Evolutionary conservation across 2,113 vertebrate species (phyloP), one percentile per base, ranked within the genome.

Genomic region (Pelecanoides urinatrix): DNA sequence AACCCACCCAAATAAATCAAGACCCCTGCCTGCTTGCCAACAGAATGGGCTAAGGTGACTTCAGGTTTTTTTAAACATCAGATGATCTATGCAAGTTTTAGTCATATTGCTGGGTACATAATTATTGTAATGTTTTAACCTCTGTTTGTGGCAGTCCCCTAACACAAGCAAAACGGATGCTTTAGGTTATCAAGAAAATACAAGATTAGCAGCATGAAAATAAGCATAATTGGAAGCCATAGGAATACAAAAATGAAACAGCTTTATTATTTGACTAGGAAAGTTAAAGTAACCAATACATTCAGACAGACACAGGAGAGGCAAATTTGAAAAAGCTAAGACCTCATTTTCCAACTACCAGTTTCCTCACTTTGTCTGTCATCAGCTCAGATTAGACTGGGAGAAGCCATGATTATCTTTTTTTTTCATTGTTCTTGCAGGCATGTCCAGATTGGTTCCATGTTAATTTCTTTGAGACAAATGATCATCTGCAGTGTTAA

Each of bases 1-100:
- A 94, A 50, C 42, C 67, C 74, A 80, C 86, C 55, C 47, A 96
- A 96, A 98, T 96, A 96, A 97, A 97, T 91, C 83, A 95, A 91
- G 36, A 88, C 55, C 59, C 36, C 61, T 90, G 80, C 82, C 71
- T 92, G 68, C 13, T 9, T 82, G 53, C 42, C 77, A 92, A 61
- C 38, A 82, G 53, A 79, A 71, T 36, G 27, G 74, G 27, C 61
- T 86, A 74, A 92, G 8, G 15, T 84, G 74, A 87, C 78, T 78
- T 87, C 38, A 45, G 16, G 27, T 6, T 62, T 93, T 90, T 71
- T 95, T 84, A 59, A 81, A 45, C 6, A 67, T 67, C 55, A 53
- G 27, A 52, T 45, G 32, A 52, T 56, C 75, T 93, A 75, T 89
- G 36, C 63, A 84, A 95, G 9, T 71, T 94, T 92, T 85, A 45